These are phyloP conservation scores for Mactra quadrangularis DNA, from an alignment of 1,140 invertebrate genomes.

Conservation along the genomic window DNA sequence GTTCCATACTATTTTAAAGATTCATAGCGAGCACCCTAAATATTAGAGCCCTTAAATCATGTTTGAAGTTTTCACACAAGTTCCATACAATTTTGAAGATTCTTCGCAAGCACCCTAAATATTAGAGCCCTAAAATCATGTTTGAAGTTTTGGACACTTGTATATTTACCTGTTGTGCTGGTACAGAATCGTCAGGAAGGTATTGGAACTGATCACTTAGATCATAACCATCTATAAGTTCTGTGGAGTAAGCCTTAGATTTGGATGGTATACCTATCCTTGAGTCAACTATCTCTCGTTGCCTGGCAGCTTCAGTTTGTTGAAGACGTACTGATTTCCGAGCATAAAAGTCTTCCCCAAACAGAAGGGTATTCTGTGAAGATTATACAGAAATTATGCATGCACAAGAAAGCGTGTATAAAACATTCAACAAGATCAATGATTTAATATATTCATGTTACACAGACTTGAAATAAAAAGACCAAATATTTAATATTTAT, in stretches of 20 bases:
- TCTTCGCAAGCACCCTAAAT: no score
- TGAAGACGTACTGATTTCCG: constrained; percentile 74
- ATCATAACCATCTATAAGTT: constrained; percentile 65
- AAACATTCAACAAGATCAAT: neutral
- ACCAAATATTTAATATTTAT: no score
- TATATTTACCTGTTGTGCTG: constrained; percentile 33
- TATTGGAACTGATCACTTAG: constrained; percentile 73
- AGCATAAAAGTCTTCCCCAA: constrained; percentile 75
- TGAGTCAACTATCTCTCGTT: constrained; percentile 56
- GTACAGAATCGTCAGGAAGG: constrained; percentile 75
- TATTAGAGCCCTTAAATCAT: no score
- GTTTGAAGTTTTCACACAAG: no score
- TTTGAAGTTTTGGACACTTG: no score
- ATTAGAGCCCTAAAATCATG: no score
- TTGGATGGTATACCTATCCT: constrained; percentile 57
- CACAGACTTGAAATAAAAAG: no score
- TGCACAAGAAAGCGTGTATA: constrained; percentile 44
- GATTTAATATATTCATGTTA: no score
- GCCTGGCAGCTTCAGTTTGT: constrained; percentile 60
- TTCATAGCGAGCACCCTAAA: no score
- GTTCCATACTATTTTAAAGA: no score
- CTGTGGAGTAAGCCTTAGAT: constrained; percentile 56
- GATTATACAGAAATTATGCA: constrained; percentile 54
- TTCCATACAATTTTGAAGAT: no score
- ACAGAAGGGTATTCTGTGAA: constrained; percentile 61